Evolutionary conservation across 2,888 invertebrate species (phyloP).

Genomic region (Tribolium freemani): DNA sequence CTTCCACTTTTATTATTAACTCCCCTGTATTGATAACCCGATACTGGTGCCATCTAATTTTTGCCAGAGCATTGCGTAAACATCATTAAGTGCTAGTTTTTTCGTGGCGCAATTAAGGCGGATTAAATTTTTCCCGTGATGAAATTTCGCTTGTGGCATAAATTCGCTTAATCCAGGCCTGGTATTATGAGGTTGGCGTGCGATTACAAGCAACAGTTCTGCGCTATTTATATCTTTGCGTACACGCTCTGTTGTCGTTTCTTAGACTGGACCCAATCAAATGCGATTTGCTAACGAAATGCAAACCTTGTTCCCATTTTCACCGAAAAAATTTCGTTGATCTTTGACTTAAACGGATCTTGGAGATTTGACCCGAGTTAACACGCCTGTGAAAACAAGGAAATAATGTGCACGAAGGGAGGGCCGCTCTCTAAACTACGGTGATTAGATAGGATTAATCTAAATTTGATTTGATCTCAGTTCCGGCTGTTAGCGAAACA

Average conservation of each 20-base stretch:
- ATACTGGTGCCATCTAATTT: conserved; percentile 15
- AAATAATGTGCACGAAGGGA: conserved; percentile 10
- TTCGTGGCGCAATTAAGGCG: conserved; percentile 3
- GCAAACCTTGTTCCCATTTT: background rate
- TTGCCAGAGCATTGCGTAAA: background rate
- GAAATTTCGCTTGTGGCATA: background rate
- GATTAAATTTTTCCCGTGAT: conserved; percentile 15
- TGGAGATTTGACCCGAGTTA: background rate
- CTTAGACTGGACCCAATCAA: conserved; percentile 22
- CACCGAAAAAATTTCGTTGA: background rate
- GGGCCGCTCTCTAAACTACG: background rate
- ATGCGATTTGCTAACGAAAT: background rate
- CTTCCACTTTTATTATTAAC: conserved; percentile 43
- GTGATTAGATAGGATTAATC: conserved; percentile 10
- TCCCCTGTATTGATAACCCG: conserved; percentile 21
- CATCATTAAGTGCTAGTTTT: background rate
- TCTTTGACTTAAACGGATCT: background rate
- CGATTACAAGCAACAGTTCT: conserved; percentile 30
- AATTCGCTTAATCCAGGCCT: conserved; percentile 19
- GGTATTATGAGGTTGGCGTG: conserved; percentile 29
- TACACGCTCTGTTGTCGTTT: conserved; percentile 24
- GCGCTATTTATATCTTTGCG: conserved; percentile 29
- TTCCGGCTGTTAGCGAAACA: background rate
- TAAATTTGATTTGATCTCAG: conserved; percentile 14
- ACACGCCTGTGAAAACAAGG: conserved; percentile 3